These are phyloP conservation scores for Eutolmus rufibarbis DNA, from an alignment of 2,888 invertebrate genomes.

Conservation along the genomic window DNA sequence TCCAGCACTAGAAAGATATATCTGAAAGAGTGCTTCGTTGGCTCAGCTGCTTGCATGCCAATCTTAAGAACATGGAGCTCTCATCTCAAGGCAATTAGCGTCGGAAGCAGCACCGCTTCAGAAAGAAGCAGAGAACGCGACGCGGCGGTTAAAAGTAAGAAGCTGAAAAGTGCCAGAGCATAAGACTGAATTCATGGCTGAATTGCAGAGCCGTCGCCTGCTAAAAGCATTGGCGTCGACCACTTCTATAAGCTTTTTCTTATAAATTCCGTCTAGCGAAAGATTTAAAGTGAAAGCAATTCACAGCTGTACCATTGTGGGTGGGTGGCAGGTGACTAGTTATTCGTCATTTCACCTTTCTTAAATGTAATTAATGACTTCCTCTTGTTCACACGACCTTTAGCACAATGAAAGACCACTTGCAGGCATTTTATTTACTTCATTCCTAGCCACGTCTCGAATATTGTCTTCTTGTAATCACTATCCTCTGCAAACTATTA, in stretches of 20 bases:
- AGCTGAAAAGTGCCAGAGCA: background rate
- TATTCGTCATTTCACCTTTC: background rate
- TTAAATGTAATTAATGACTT: background rate
- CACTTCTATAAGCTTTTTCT: background rate
- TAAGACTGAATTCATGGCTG: constrained; percentile 3
- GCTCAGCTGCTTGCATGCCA: background rate
- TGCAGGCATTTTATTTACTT: background rate
- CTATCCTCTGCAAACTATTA: background rate
- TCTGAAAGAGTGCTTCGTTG: background rate
- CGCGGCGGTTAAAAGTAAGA: background rate
- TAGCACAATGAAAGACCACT: background rate
- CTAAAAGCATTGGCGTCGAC: constrained; percentile 15
- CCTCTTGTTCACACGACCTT: background rate
- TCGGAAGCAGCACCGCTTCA: background rate
- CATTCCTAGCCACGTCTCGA: background rate
- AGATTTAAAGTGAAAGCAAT: constrained; percentile 2
- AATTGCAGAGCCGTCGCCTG: background rate
- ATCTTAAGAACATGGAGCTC: constrained; percentile 3
- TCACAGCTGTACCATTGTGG: background rate
- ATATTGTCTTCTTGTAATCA: background rate
- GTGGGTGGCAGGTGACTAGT: background rate
- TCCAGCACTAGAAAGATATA: background rate
- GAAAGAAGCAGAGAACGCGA: background rate
- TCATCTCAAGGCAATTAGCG: constrained; percentile 18
- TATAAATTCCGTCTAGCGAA: background rate